Percentiles rank a stretch among this genome's conserved stretches.
phyloP scores from a whole-genome alignment of 1,140 invertebrate genomes.

The Streblospio benedicti region DNA sequence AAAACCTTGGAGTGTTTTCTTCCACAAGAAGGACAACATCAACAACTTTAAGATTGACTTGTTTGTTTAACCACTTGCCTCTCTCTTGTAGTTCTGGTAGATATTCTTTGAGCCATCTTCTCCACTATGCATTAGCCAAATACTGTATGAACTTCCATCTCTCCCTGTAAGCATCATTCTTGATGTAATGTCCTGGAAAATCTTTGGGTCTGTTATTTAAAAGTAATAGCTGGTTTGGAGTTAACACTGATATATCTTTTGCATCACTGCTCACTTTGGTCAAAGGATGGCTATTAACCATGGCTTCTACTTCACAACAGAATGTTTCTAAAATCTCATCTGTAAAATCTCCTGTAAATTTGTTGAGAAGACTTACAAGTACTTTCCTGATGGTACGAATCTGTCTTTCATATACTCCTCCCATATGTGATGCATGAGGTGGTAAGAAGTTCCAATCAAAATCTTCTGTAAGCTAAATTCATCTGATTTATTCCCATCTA shows the following conservation, averaged over 20 bases:
- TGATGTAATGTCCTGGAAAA: conserved; percentile 3
- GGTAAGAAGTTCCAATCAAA: neutral
- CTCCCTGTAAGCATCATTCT: neutral
- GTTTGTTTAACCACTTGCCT: too few species aligned
- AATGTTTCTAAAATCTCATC: conserved; percentile 17
- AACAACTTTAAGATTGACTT: too few species aligned
- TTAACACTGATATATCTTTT: conserved; percentile 24
- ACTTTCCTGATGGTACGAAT: conserved; percentile 9
- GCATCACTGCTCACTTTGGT: conserved; percentile 28
- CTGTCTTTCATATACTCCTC: conserved; percentile 15
- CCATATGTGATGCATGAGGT: conserved; percentile 11
- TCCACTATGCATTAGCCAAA: conserved; percentile 12
- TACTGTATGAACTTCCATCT: conserved; percentile 10
- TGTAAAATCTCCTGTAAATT: neutral
- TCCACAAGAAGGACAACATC: too few species aligned
- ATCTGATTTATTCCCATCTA: neutral
- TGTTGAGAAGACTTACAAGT: neutral
- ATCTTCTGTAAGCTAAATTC: neutral
- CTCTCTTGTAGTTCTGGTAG: neutral
- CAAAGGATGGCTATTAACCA: conserved; percentile 27
- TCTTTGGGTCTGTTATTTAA: conserved; percentile 9
- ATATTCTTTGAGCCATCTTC: conserved; percentile 12
- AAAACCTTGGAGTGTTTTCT: neutral
- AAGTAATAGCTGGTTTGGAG: conserved; percentile 28
- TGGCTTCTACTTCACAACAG: conserved; percentile 20